These are phyloP conservation scores for Pempheris klunzingeri DNA, from an alignment of 2,797 vertebrate species.

Conservation along the genomic window DNA sequence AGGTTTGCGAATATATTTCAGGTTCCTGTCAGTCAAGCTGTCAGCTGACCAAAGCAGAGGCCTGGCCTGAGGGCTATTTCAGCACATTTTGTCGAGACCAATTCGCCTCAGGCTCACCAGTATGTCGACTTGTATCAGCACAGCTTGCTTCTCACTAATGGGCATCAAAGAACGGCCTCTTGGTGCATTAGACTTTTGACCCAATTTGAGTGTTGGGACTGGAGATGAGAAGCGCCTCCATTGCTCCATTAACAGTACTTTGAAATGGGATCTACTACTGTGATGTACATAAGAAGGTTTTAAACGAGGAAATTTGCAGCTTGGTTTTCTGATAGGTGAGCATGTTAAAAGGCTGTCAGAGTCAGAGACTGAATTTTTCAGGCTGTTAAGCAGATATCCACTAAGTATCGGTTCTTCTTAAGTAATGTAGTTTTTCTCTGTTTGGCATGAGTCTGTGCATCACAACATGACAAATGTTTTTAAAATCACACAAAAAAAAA, in stretches of 20 bases:
- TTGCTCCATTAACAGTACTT: conserved; percentile 47
- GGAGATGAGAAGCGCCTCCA: conserved; percentile 30
- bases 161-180: conserved; percentile 55
- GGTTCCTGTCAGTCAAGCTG: conserved; percentile 54
- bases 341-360: background rate
- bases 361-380: background rate
- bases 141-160: conserved; percentile 60
- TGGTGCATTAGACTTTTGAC: conserved; percentile 64
- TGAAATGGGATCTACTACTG: conserved; percentile 47
- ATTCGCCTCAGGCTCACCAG: conserved; percentile 53
- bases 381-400: background rate
- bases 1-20: conserved; percentile 37
- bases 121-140: conserved; percentile 50
- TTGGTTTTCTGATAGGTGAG: conserved; percentile 26
- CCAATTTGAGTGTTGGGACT: conserved; percentile 43
- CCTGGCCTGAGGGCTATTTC: conserved; percentile 50
- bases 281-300: conserved; percentile 29
- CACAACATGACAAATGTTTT: background rate
- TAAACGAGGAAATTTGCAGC: conserved; percentile 13
- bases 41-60: conserved; percentile 46
- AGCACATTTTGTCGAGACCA: conserved; percentile 43
- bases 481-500: background rate
- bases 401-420: background rate
- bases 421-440: background rate
- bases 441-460: too few relatives aligned